phyloP scores from a whole-genome alignment of 1,140 invertebrate species.

The Maniola jurtina region DNA sequence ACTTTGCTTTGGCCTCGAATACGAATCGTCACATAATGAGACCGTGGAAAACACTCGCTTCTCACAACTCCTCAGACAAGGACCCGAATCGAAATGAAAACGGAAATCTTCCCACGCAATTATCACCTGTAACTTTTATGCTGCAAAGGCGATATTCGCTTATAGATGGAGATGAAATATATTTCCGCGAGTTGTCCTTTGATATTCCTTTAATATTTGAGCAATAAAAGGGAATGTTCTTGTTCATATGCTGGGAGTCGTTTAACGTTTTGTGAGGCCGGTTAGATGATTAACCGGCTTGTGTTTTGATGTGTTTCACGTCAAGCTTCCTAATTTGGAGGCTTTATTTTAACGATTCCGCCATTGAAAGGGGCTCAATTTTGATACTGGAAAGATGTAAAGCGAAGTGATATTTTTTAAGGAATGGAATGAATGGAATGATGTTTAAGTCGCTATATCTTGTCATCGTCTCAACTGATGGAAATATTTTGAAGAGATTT shows the following conservation, averaged over 20 bases:
- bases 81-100: conserved; percentile 33
- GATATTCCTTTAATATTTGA: conserved; percentile 65
- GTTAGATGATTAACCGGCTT: conserved; percentile 3
- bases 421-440: too few species aligned
- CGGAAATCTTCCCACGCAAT: background rate
- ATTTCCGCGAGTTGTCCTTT: conserved; percentile 51
- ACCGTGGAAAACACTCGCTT: conserved; percentile 68
- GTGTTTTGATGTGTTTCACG: background rate
- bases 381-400: too few species aligned
- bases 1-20: conserved; percentile 49
- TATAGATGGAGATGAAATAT: conserved; percentile 30
- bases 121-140: background rate
- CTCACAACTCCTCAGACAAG: conserved; percentile 45
- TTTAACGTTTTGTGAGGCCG: conserved; percentile 2
- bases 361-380: too few species aligned
- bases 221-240: conserved; percentile 62
- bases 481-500: too few species aligned
- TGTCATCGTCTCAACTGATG: too few species aligned
- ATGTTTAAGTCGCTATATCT: too few species aligned
- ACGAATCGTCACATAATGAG: conserved; percentile 68
- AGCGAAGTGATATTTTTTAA: too few species aligned
- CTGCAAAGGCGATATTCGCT: background rate
- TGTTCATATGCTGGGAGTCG: conserved; percentile 36
- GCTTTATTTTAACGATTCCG: background rate
- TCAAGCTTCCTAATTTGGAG: background rate